phyloP scores from a whole-genome alignment of 2,113 vertebrate species.

The Tupaia chinensis region DNA sequence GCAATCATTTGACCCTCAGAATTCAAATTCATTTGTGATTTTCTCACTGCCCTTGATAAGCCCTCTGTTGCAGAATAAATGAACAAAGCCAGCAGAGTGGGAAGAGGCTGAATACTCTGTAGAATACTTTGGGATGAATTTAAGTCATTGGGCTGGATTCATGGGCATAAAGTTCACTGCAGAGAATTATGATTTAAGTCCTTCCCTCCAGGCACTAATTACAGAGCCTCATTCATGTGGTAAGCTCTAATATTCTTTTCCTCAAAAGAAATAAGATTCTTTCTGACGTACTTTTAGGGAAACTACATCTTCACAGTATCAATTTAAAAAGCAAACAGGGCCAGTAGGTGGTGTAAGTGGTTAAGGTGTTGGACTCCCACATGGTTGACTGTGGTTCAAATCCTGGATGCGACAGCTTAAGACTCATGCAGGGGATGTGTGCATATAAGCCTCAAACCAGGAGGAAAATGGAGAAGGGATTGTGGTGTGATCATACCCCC shows the following conservation, averaged over 20 bases:
- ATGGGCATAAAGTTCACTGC: rapidly evolving
- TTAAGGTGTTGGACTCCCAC: no score
- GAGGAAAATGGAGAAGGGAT: no score
- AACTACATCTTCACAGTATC: background rate
- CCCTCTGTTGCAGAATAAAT: background rate
- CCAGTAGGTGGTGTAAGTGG: no score
- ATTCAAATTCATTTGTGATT: constrained; percentile 20
- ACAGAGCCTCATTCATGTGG: background rate
- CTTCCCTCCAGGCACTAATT: background rate
- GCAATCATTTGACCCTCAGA: background rate
- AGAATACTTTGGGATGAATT: background rate
- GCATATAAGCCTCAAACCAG: no score
- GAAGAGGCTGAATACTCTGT: background rate
- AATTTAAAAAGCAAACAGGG: background rate
- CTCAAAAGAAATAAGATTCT: background rate
- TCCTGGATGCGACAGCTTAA: no score
- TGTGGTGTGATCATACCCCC: no score
- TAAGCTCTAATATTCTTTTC: background rate
- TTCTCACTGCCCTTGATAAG: background rate
- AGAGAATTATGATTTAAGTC: background rate
- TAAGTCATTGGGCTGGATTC: background rate
- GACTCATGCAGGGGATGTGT: no score
- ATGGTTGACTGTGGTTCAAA: no score
- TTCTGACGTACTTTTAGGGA: background rate
- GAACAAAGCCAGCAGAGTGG: background rate